Percentiles rank a stretch among this genome's conserved stretches.
These are phyloP conservation scores for Globodera ellingtonae DNA, from an alignment of 1,140 invertebrate genomes.

Conservation along the genomic window DNA sequence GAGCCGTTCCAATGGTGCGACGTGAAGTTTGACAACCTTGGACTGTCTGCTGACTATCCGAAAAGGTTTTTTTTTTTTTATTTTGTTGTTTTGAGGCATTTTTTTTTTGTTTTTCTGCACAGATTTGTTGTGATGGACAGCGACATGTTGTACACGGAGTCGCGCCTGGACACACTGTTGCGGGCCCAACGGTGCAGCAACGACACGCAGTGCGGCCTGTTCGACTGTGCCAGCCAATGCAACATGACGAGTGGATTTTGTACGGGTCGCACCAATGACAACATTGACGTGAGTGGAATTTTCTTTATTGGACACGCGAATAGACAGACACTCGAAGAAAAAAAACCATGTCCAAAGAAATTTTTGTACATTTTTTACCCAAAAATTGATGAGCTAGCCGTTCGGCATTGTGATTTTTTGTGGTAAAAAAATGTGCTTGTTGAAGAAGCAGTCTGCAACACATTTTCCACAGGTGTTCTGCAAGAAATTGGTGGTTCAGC, in stretches of 20 bases:
- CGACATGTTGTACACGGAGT: constrained; percentile 63
- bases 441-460: too few species aligned
- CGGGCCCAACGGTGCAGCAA: constrained; percentile 43
- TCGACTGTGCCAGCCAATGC: constrained; percentile 43
- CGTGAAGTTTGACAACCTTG: constrained; percentile 64
- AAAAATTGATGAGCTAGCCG: too few species aligned
- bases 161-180: constrained; percentile 49
- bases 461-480: constrained; percentile 58
- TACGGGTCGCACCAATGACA: constrained; percentile 55
- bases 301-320: too few species aligned
- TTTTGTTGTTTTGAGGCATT: not conserved
- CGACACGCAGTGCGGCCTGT: constrained; percentile 56
- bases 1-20: constrained; percentile 65
- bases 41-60: constrained; percentile 63
- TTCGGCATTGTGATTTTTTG: not conserved
- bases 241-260: constrained; percentile 43
- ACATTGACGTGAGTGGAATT: constrained; percentile 55
- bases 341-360: too few species aligned
- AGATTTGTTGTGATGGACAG: constrained; percentile 64
- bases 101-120: not conserved
- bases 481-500: constrained; percentile 54
- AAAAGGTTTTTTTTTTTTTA: constrained; percentile 46
- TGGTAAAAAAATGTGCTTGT: not conserved
- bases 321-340: too few species aligned
- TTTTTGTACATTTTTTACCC: too few species aligned